These are phyloP conservation scores for Delichon dasypus DNA, from an alignment of 2,797 vertebrate genomes.

Conservation along the genomic window DNA sequence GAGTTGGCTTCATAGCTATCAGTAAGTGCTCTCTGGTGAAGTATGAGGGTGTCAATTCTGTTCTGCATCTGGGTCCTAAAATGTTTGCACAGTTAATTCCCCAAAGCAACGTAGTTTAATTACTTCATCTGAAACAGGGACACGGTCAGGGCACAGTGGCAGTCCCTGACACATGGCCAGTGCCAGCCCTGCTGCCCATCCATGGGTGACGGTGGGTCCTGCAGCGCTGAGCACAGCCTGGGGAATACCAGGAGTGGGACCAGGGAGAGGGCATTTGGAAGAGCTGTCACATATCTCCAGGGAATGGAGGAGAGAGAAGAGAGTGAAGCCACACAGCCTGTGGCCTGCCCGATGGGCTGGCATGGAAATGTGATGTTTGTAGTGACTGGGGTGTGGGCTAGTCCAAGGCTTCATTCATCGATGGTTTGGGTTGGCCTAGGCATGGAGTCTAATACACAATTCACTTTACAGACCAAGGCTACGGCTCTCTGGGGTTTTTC, in stretches of 20 bases:
- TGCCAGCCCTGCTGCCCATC: neutral
- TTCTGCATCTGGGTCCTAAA: neutral
- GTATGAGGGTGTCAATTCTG: neutral
- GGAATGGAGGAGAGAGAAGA: neutral
- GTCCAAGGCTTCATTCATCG: neutral
- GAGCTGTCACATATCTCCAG: rapidly evolving
- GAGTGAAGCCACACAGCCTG: rapidly evolving
- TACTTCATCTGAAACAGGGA: neutral
- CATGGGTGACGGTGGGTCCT: rapidly evolving
- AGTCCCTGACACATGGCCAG: rapidly evolving
- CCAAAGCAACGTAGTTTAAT: neutral
- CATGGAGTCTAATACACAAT: neutral
- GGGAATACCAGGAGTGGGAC: neutral
- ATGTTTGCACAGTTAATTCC: neutral
- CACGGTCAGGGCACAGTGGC: neutral
- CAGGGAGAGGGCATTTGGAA: neutral
- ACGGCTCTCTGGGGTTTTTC: neutral
- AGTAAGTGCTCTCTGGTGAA: neutral
- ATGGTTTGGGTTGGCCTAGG: neutral
- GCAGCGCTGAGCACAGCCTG: neutral
- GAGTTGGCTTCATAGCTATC: neutral
- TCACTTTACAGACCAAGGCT: neutral
- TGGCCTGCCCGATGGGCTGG: rapidly evolving
- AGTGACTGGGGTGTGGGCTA: neutral
- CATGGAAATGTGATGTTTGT: neutral